Evolutionary conservation across 2,113 vertebrate species (phyloP), one percentile per base, ranked within the genome.

Genomic region (Amia ocellicauda): DNA sequence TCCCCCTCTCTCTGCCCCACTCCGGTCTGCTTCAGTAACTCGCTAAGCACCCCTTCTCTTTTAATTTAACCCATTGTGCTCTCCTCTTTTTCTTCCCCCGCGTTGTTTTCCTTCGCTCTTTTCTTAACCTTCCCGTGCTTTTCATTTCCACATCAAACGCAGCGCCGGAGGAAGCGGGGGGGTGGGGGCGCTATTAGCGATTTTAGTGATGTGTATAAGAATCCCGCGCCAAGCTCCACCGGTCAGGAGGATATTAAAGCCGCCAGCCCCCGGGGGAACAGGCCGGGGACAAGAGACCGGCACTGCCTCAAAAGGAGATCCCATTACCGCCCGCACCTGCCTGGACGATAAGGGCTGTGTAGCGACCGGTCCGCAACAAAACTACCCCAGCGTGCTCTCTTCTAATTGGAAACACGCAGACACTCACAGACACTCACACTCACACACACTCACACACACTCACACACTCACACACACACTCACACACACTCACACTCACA

Each of bases 161-260:
- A 76, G 66, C 16, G 50, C 63, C 63, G 69, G 77, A 75, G 76
- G 67, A 67, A 69, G 62, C 43, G 54, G 70, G 50, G 60, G 43
- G 69, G 43, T 14, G 81, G 77, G 74, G 50, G 75, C 70, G 80
- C 85, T 80, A 90, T 90, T 90, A 89, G 86, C 83, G 81, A 77
- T 79, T 80, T 78, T 85, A 88, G 82, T 76, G 73, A 84, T 88
- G 83, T 90, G 87, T 89, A 83, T 83, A 82, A 83, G 86, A 86
- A 81, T 82, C 85, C 75, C 81, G 77, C 78, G 86, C 84, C 84
- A 88, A 86, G 86, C 86, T 88, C 85, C 86, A 86, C 84, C 86
- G 85, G 85, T 83, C 88, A 85, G 84, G 85, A 88, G 88, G 88
- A 90, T 89, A 90, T 90, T 88, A 90, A 88, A 90, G 82, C 67